phyloP scores from a whole-genome alignment of 2,113 vertebrate genomes.

The Lethenteron reissneri region DNA sequence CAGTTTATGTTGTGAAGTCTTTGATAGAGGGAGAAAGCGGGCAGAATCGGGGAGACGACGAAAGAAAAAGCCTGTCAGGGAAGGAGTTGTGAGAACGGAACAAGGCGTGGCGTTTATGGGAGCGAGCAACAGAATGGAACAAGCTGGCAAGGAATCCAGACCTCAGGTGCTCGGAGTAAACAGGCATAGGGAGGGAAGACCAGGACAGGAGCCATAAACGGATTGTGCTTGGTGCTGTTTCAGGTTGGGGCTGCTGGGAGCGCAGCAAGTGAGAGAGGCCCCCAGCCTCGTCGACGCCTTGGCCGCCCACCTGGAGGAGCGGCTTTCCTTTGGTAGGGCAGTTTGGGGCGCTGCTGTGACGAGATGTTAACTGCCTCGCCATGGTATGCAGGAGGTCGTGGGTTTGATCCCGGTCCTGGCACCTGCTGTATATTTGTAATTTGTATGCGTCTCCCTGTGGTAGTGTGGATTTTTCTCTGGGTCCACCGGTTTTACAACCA shows the following conservation, averaged over 20 bases:
- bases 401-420: no score
- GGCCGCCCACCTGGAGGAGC: constrained; percentile 56
- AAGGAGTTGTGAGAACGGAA: background rate
- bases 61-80: background rate
- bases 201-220: background rate
- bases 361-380: no score
- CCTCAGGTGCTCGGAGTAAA: constrained; percentile 4
- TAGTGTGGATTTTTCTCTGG: no score
- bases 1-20: background rate
- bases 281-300: constrained; percentile 46
- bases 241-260: constrained; percentile 63
- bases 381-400: no score
- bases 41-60: background rate
- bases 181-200: no score
- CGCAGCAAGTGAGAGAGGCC: constrained; percentile 42
- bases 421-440: no score
- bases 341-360: no score
- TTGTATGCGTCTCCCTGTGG: no score
- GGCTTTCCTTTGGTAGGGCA: constrained; percentile 51
- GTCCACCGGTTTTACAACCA: no score
- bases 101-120: background rate
- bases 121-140: background rate
- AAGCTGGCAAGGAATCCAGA: background rate
- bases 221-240: background rate
- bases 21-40: background rate